Evolutionary conservation across 2,888 invertebrate genomes (phyloP).

Genomic region (Abscondita cerata): DNA sequence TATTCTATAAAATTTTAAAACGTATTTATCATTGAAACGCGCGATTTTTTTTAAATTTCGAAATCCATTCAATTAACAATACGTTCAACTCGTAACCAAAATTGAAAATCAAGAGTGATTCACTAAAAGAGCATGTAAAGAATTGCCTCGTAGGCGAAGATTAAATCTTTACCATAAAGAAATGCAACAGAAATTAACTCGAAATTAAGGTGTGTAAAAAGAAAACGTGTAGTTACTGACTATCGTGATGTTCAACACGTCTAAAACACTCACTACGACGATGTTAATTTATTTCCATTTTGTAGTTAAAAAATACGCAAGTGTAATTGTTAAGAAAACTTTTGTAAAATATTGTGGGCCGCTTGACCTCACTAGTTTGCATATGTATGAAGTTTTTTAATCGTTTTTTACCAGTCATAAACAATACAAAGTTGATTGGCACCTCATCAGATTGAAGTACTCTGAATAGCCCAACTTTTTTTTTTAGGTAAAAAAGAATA

Average conservation of each 20-base stretch:
- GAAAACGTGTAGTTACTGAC: conserved; percentile 19
- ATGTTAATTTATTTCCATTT: conserved; percentile 19
- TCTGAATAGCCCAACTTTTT: no score
- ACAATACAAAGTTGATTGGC: conserved; percentile 11
- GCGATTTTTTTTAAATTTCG: conserved; percentile 3
- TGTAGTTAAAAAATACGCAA: conserved; percentile 19
- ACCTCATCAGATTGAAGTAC: not conserved
- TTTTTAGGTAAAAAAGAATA: no score
- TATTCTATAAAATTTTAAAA: conserved; percentile 30
- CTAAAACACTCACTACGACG: conserved; percentile 10
- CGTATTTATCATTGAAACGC: not conserved
- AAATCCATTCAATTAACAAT: not conserved
- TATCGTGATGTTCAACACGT: conserved; percentile 20
- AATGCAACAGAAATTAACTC: conserved; percentile 28
- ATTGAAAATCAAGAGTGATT: conserved; percentile 21
- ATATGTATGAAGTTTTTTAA: conserved; percentile 33
- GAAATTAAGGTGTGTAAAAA: conserved; percentile 33
- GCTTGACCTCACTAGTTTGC: conserved; percentile 26
- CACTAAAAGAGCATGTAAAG: conserved; percentile 25
- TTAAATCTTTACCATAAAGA: conserved; percentile 31
- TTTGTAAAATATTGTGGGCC: conserved; percentile 22
- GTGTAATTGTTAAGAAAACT: conserved; percentile 6
- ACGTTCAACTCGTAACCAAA: conserved; percentile 8
- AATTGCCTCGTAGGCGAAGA: conserved; percentile 31
- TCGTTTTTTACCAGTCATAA: conserved; percentile 20